Evolutionary conservation across 2,113 vertebrate genomes (phyloP), one percentile per base, ranked within the genome.

Genomic region (Heterocephalus glaber): DNA sequence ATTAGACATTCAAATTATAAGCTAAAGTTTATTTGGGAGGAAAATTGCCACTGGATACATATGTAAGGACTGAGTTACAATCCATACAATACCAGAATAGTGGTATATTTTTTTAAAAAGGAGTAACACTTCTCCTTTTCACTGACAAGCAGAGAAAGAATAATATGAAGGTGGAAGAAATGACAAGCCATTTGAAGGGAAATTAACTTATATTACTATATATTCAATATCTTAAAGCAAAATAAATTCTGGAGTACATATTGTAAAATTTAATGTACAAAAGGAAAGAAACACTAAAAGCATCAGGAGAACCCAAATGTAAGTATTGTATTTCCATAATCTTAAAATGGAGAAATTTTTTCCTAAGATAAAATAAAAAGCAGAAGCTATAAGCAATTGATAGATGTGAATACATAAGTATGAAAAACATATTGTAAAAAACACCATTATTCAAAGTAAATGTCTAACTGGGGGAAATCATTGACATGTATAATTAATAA

Each of bases 321-420:
- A 38, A 85, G 20, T 58, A 72, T 90, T 95, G 95, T 63, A 76
- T 93, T 93, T 97, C 96, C 63, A 77, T 77, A 92, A 89, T 44
- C 24, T 83, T 86, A 12, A 38, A 95, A n/a, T 85, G 38, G 10
- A 85, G 2, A 86, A 89, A 86, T 11, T 1, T 70, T 92, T 96
- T 60, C 10, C 19, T 95, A 94, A 85, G 26, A 89, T 88, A 56
- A 65, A 35, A 61, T 95, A 85, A 96, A 96, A 91, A 26, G 28
- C 14, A 93, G 60, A 89, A 58, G 6, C 7, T 77, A 89, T 88
- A 63, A 86, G 84, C 58, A 20, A 83, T 66, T 88, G 16, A 56
- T 17, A 92, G 24, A 70, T 49, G 17, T 79, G 30, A 89, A 86
- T 83, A 66, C 3, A 5, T 77, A 77, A 54, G 35, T 56, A 87